Conservation (phyloP, 1,140 invertebrate genomes). For the Listronotus oregonensis region DNA sequence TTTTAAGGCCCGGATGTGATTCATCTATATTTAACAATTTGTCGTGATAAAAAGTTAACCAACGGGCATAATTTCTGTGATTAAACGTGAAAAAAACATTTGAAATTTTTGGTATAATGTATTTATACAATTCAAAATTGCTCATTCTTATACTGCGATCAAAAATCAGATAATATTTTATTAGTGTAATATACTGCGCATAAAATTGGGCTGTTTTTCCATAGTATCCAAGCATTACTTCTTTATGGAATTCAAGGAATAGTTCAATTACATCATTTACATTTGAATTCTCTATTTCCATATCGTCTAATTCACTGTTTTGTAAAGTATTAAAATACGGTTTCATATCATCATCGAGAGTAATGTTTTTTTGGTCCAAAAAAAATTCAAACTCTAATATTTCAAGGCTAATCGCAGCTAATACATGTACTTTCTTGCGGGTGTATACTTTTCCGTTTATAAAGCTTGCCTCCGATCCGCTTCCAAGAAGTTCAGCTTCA, state of each 20-base stretch:
- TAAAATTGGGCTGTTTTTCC: conserved; percentile 45
- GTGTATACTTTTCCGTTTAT: conserved; percentile 47
- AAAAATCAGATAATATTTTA: conserved; percentile 50
- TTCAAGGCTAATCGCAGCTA: conserved; percentile 54
- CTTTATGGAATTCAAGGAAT: conserved; percentile 2
- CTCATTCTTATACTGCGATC: too few species aligned
- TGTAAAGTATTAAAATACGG: too few species aligned
- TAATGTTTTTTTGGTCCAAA: too few species aligned
- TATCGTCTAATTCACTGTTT: too few species aligned
- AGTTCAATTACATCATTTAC: too few species aligned
- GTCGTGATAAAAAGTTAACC: conserved; percentile 14
- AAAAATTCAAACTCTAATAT: conserved; percentile 56
- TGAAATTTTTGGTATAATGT: too few species aligned
- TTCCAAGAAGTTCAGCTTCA: conserved; percentile 54
- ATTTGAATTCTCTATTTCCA: too few species aligned
- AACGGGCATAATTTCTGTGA: conserved; percentile 38
- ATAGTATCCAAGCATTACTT: conserved; percentile 29
- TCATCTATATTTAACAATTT: conserved; percentile 28
- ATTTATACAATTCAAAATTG: too few species aligned
- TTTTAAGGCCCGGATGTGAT: conserved; percentile 37
- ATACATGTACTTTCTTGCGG: conserved; percentile 55
- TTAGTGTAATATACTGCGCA: conserved; percentile 43
- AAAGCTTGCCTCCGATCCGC: conserved; percentile 44
- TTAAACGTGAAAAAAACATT: conserved; percentile 40
- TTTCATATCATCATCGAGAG: too few species aligned